Base-by-base conservation (phyloP, 2,113 vertebrate genomes). In the Xiphophorus maculatus region DNA sequence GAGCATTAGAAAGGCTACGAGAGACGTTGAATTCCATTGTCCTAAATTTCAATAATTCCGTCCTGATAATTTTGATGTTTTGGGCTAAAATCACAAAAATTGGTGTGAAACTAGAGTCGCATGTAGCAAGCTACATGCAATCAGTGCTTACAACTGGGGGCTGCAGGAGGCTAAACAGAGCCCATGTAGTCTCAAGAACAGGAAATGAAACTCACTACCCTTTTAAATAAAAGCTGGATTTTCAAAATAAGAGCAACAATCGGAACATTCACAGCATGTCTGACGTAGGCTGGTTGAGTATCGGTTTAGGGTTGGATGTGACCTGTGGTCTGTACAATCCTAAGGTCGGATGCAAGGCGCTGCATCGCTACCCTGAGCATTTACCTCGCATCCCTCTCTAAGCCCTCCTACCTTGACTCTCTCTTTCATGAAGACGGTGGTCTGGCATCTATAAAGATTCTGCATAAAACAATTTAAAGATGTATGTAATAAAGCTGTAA, bases 401-500 rank as follows among this genome's bases (percentile, higher is more conserved):
- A 58, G 8, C 51, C 6, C 51, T 58, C 51, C 51, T 3, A 25
- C 22, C 51, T 58, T 10, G 25, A 58, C 51, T 25, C 51, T n/a
- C 51, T 58, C 51, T 17, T 11, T 58, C 8, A 25, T 1, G 6
- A n/a, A 58, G 19, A 58, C 51, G 25, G 51, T 10, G 22, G 25
- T n/a, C 25, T 25, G 25, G 51, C 22, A 9, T 58, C 22, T 10
- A 25, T 58, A 25, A 33, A 35, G 63, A 65, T 25, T 19, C 22
- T 37, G 51, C 44, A 22, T 28, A 70, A 82, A 61, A 48, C 63
- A 64, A 82, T 64, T 22, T 48, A 69, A 58, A 35, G 11, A 35
- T 11, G 33, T 33, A 73, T 62, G 77, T 66, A 65, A 77, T 89
- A 86, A 86, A 86, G 79, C 71, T 60, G 71, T 71, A 75, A 80